Percentiles rank a stretch among this genome's conserved stretches.
Conservation (phyloP, 2,888 invertebrate genomes). For the Gordius sp. region DNA sequence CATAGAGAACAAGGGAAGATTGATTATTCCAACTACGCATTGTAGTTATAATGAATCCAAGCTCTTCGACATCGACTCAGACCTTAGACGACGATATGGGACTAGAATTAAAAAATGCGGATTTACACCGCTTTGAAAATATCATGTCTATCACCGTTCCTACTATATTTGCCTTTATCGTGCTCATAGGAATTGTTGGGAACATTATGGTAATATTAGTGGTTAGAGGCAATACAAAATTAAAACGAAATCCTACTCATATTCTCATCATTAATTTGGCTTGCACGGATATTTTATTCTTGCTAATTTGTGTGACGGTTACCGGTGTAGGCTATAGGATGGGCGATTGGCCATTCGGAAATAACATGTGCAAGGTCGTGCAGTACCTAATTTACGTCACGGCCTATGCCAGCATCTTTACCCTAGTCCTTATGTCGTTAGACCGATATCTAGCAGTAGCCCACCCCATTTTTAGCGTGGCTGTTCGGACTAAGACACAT, state of each 20-base stretch:
- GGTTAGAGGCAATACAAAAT: no score
- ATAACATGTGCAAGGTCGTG: conserved; percentile 57
- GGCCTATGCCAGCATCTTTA: conserved; percentile 72
- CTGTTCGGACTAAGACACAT: conserved; percentile 50
- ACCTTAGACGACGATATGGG: no score
- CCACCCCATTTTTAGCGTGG: conserved; percentile 63
- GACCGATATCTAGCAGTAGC: conserved; percentile 71
- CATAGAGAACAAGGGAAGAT: no score
- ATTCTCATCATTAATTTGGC: conserved; percentile 63
- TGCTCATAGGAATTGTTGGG: conserved; percentile 56
- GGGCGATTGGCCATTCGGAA: conserved; percentile 61
- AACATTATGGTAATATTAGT: conserved; percentile 58
- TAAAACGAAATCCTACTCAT: no score
- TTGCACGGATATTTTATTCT: conserved; percentile 59
- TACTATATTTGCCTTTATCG: conserved; percentile 53
- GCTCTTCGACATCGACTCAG: no score
- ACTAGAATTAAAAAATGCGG: no score
- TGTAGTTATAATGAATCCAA: no score
- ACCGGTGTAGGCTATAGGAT: conserved; percentile 60
- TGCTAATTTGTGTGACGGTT: conserved; percentile 68
- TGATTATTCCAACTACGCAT: no score
- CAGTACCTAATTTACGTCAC: conserved; percentile 69
- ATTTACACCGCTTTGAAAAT: conserved; percentile 3
- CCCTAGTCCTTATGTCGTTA: conserved; percentile 66
- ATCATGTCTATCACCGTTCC: conserved; percentile 23